phyloP scores from a whole-genome alignment of 1,140 invertebrate genomes.

The Cyclina sinensis region DNA sequence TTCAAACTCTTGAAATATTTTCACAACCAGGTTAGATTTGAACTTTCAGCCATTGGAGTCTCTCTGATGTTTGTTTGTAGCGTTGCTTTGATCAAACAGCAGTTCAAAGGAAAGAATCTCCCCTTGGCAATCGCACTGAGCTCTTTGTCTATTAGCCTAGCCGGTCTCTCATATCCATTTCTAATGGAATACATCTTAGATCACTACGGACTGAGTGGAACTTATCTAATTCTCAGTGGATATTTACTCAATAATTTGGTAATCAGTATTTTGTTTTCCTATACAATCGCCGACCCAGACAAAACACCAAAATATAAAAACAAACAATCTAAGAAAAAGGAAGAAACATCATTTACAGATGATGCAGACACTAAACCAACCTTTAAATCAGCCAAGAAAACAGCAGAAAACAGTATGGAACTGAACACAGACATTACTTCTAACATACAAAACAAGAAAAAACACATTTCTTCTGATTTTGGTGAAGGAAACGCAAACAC shows the following conservation, averaged over 20 bases:
- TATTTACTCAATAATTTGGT: neutral
- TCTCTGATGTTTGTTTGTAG: constrained; percentile 7
- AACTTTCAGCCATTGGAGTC: neutral
- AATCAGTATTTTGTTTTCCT: neutral
- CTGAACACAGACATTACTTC: no score
- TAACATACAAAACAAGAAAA: no score
- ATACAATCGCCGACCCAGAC: neutral
- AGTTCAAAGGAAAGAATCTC: neutral
- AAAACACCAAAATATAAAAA: no score
- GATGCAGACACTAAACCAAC: no score
- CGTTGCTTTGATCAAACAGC: neutral
- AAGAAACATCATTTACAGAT: no score
- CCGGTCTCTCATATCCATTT: constrained; percentile 2
- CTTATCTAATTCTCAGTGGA: constrained; percentile 8
- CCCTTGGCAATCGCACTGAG: neutral
- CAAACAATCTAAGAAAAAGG: no score
- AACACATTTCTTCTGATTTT: no score
- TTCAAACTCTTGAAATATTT: neutral
- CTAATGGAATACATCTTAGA: neutral
- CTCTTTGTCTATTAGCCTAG: constrained; percentile 9
- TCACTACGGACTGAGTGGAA: neutral
- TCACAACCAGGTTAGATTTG: neutral
- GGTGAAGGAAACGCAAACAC: no score
- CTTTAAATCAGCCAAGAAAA: no score
- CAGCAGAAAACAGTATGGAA: no score